Percentiles rank a stretch among this genome's conserved stretches.
phyloP scores from a whole-genome alignment of 92 coral and sea anemone genomes.

The Ricordea florida region DNA sequence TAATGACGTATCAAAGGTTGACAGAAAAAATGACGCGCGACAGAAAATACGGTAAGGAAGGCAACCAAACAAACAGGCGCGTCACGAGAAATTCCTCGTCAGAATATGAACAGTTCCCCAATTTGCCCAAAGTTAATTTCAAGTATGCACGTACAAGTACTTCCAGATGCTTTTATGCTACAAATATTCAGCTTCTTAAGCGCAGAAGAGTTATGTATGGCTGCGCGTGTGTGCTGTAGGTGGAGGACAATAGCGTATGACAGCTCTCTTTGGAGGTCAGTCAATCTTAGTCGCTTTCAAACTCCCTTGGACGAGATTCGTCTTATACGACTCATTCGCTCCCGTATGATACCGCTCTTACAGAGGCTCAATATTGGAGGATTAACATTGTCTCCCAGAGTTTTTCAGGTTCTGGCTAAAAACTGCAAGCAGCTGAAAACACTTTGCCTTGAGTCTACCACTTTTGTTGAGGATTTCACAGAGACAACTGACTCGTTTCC shows the following conservation, averaged over 20 bases:
- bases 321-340: slow-evolving; percentile 70
- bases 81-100: background rate
- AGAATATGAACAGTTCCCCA: too few relatives aligned
- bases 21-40: background rate
- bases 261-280: slow-evolving; percentile 81
- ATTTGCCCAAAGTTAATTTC: background rate
- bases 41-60: background rate
- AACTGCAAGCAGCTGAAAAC: slow-evolving; percentile 70
- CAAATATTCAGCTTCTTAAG: slow-evolving; percentile 71
- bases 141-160: slow-evolving; percentile 37
- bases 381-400: slow-evolving; percentile 70
- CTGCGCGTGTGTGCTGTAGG: slow-evolving; percentile 69
- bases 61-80: background rate
- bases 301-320: slow-evolving; percentile 68
- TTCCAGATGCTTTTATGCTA: slow-evolving; percentile 86
- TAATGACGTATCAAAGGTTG: slow-evolving; percentile 1
- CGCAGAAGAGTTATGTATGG: slow-evolving; percentile 60
- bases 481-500: slow-evolving; percentile 69
- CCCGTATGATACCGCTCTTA: slow-evolving; percentile 71
- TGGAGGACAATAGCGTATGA: slow-evolving; percentile 89
- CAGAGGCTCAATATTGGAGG: slow-evolving; percentile 74
- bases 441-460: slow-evolving; percentile 71
- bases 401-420: slow-evolving; percentile 65
- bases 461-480: slow-evolving; percentile 68
- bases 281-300: slow-evolving; percentile 73